Base-by-base conservation (phyloP, 2,888 invertebrate species). In the Nebria salina region DNA sequence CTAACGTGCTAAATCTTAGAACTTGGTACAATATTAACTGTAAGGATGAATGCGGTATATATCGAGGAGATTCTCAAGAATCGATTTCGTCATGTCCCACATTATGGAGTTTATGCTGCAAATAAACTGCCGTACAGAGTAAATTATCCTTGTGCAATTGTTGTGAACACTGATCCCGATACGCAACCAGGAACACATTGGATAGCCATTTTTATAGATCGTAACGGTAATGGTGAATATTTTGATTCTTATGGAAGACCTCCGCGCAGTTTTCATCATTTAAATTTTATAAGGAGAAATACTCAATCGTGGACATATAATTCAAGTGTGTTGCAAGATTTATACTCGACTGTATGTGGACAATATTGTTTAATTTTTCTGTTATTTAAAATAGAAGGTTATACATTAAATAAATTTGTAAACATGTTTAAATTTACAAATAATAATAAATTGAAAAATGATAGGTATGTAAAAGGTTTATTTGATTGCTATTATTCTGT, bases 81-180 rank as follows among this genome's bases (percentile, higher is more conserved):
- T 72, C 34, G 34, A 34, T 72, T 72, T 34, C 9, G 26, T 15
- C 34, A 72, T 72, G 42, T 34, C 15, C 72, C 8, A 34, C 72
- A 72, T 11, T 72, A 34, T 34, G 72, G 72, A 34, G 72, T 72
- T 34, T 72, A 72, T 42, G 41, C 72, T 3, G 72, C 72, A 34
- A 72, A 72, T 34, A 72, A n/a, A 34, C 41, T 72, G 9, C 72
- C 72, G 11, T n/a, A 20, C n/a, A 72, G n/a, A 68, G 77, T 77
- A 20, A 77, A 77, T 77, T 77, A 70, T 77, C 77, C 77, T 68
- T 77, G 77, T 70, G 43, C 77, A 41, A 68, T 77, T 41, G 43
- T 41, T 20, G 43, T 72, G 1, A 77, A 77, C 42, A 77, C 72
- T 2, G 77, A 77, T 64, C 72, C 72, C 6, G 72, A 77, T 34